A percentile compares a stretch with the other conserved stretches of the same genome.
Conservation (phyloP, 2,888 invertebrate species). For the Drepanosiphum platanoidis region DNA sequence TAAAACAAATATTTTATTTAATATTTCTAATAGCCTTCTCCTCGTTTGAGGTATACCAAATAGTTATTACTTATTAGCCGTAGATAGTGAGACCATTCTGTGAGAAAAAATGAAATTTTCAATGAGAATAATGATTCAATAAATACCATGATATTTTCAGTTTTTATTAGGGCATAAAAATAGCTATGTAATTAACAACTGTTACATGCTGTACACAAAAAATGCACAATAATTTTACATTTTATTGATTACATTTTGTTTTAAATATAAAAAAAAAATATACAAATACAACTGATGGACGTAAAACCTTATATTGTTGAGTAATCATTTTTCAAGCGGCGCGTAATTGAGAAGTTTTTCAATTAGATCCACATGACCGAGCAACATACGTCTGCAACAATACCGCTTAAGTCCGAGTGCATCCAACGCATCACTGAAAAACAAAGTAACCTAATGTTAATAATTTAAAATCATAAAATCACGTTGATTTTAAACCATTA, state of each 20-base stretch:
- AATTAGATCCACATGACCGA: constrained; percentile 99
- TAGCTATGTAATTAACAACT: no score
- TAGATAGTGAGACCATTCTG: no score
- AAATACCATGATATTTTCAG: no score
- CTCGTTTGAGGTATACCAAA: no score
- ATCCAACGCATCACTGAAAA: constrained; percentile 89
- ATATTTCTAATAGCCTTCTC: no score
- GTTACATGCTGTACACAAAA: no score
- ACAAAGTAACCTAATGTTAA: constrained; percentile 31
- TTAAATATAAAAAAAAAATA: not conserved
- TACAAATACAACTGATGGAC: not conserved
- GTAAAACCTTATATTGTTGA: not conserved
- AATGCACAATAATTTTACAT: no score
- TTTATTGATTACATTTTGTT: not conserved
- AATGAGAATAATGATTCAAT: no score
- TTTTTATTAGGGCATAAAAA: no score
- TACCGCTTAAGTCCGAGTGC: constrained; percentile 94
- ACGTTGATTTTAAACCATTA: not conserved
- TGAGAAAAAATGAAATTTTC: no score
- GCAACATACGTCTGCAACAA: constrained; percentile 96
- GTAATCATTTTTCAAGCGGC: constrained; percentile 88
- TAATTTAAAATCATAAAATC: not conserved
- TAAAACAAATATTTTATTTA: no score
- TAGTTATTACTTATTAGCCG: no score
- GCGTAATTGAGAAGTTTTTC: constrained; percentile 99